A percentile compares a stretch with the other conserved stretches of the same genome.
phyloP scores from a whole-genome alignment of 2,113 vertebrate genomes.

The Aramus guarauna region DNA sequence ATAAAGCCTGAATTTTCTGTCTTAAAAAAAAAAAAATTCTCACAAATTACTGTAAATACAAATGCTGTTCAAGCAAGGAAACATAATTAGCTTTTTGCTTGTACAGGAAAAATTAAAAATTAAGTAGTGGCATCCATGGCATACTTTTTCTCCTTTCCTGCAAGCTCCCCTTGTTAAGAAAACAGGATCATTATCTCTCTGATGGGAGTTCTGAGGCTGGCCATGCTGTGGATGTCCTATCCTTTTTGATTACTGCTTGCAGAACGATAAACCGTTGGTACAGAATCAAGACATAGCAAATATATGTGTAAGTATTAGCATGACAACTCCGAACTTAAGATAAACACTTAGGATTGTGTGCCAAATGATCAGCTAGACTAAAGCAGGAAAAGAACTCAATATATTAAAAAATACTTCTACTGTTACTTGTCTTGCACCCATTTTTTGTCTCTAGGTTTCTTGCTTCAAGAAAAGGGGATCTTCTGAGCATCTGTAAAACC shows the following conservation, averaged over 20 bases:
- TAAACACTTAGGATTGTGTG: neutral
- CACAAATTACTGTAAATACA: neutral
- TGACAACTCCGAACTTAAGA: neutral
- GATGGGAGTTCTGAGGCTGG: neutral
- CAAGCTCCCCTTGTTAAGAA: neutral
- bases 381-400: neutral
- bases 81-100: neutral
- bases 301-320: neutral
- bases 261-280: neutral
- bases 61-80: neutral
- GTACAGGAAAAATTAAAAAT: neutral
- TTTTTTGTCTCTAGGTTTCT: neutral
- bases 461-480: neutral
- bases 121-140: neutral
- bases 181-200: neutral
- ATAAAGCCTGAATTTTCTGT: neutral
- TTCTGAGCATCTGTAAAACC: neutral
- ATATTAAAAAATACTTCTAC: neutral
- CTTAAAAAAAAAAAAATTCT: neutral
- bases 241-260: neutral
- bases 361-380: neutral
- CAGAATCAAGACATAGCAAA: neutral
- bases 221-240: neutral
- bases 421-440: neutral
- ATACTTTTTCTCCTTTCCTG: neutral